Evolutionary conservation across 2,888 invertebrate species (phyloP).

Genomic region (Eupithecia inturbata): DNA sequence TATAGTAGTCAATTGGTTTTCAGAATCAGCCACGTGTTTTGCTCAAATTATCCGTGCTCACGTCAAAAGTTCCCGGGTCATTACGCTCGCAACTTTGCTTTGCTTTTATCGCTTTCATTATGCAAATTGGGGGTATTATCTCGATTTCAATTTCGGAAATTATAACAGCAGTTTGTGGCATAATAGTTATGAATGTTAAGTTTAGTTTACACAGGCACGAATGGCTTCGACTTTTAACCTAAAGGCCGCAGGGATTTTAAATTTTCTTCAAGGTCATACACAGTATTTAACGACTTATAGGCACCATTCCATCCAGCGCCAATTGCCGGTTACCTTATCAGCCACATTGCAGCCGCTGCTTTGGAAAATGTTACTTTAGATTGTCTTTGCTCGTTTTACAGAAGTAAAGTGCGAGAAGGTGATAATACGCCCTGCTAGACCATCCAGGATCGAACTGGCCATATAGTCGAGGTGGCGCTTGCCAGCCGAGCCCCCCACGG

Average conservation of each 20-base stretch:
- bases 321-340: too few relatives aligned
- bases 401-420: too few relatives aligned
- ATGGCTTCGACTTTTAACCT: not conserved
- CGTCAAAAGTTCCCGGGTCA: constrained; percentile 23
- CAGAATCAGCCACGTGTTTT: constrained; percentile 4
- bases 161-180: constrained; percentile 58
- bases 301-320: too few relatives aligned
- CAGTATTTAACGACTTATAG: too few relatives aligned
- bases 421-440: too few relatives aligned
- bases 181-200: constrained; percentile 44
- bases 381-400: too few relatives aligned
- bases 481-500: too few relatives aligned
- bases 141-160: constrained; percentile 75
- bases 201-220: constrained; percentile 2
- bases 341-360: too few relatives aligned
- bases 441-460: too few relatives aligned
- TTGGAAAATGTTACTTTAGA: too few relatives aligned
- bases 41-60: constrained; percentile 8
- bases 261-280: too few relatives aligned
- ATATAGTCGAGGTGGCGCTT: too few relatives aligned
- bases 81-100: constrained; percentile 21
- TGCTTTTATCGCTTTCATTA: constrained; percentile 49
- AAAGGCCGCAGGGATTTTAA: not conserved
- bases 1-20: not conserved
- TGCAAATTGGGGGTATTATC: constrained; percentile 70